These are phyloP conservation scores for Illadopsis cleaveri DNA, from an alignment of 2,113 vertebrate species.

Conservation along the genomic window DNA sequence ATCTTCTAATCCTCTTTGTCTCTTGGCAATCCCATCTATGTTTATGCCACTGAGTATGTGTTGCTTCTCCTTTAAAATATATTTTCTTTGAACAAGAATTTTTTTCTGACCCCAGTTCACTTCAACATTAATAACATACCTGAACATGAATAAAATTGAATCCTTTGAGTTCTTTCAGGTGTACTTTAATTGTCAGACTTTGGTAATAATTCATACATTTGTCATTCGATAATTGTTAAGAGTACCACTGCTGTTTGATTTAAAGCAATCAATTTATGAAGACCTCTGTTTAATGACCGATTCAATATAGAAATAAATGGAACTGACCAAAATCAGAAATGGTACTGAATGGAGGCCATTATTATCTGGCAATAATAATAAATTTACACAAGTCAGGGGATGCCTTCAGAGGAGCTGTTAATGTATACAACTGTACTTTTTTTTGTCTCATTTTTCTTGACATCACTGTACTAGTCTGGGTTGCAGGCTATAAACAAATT, in stretches of 20 bases:
- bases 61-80: background rate
- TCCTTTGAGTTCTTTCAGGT: background rate
- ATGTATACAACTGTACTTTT: background rate
- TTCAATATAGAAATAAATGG: background rate
- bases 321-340: background rate
- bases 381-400: background rate
- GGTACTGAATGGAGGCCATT: background rate
- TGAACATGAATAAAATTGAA: background rate
- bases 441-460: background rate
- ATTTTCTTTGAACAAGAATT: background rate
- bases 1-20: conserved; percentile 21
- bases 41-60: background rate
- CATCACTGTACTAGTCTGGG: background rate
- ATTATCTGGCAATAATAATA: background rate
- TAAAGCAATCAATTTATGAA: background rate
- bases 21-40: background rate
- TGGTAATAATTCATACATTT: background rate
- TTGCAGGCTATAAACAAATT: background rate
- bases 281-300: background rate
- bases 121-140: background rate
- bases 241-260: background rate
- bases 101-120: background rate
- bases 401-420: background rate
- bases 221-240: background rate
- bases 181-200: background rate